These are phyloP conservation scores for Sympetrum striolatum DNA, from an alignment of 2,888 invertebrate species.

Conservation along the genomic window DNA sequence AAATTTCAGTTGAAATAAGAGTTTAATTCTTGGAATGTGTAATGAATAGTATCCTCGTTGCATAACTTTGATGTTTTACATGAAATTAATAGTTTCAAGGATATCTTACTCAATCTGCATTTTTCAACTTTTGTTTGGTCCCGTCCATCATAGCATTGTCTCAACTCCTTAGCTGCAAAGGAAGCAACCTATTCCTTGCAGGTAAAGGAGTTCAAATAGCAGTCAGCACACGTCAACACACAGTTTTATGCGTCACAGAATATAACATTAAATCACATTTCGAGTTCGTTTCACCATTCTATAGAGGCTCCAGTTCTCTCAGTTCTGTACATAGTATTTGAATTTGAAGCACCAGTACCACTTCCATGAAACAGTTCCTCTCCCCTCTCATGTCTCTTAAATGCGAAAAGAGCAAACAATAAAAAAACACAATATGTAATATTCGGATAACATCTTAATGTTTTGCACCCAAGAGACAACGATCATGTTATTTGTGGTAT, in stretches of 20 bases:
- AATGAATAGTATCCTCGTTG: no score
- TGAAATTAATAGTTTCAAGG: no score
- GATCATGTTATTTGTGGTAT: not conserved
- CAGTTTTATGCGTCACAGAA: not conserved
- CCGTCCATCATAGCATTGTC: not conserved
- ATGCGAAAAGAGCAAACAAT: not conserved
- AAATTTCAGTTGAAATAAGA: no score
- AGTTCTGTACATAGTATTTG: no score
- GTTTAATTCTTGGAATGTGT: no score
- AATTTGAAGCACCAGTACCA: not conserved
- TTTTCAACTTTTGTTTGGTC: not conserved
- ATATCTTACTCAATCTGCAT: no score
- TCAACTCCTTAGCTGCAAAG: not conserved
- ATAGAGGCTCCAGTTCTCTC: no score
- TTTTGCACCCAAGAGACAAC: not conserved
- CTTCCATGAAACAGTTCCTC: no score
- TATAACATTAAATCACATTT: no score
- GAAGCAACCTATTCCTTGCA: not conserved
- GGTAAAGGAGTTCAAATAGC: not conserved
- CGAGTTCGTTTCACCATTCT: no score
- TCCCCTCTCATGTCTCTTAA: not conserved
- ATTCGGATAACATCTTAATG: not conserved
- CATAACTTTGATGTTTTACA: no score
- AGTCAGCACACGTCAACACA: not conserved
- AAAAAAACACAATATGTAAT: conserved; percentile 18